Base-by-base conservation (phyloP, 2,888 invertebrate species). In the Brachypterus glaber region DNA sequence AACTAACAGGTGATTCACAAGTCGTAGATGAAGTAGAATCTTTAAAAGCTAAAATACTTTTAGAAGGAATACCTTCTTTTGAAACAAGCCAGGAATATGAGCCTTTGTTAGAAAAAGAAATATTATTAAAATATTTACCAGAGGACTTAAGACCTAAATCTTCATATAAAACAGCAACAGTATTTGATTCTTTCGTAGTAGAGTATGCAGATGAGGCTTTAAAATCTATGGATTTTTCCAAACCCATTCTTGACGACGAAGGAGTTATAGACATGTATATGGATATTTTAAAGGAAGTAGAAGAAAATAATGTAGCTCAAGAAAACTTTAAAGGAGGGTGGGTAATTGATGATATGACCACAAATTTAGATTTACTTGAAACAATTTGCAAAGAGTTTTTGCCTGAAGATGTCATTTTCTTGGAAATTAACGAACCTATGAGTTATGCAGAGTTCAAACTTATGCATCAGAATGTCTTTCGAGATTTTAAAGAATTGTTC, bases 291-390 rank as follows among this genome's bases (percentile, higher is more conserved):
- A 55, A 52, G 45, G 46, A 49, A 27, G 57, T 68, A 26, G 72
- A 74, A 48, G 51, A 53, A 16, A 48, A 61, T 42, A 51, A 57
- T 40, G 45, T 57, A 47, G 45, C 58, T 49, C 37, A 53, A 37
- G 57, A 63, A 35, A 52, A 58, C 39, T 68, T 42, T 16, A 42
- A 39, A 53, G 70, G 71, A 13, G 74, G 73, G 47, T 80, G 73
- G 68, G 69, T 80, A 43, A 61, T 80, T 35, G 78, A 79, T 52
- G 76, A 70, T 1, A 70, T 77, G 58, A 67, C 71, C 15, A 54
- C 69, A 14, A 66, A 74, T 45, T 43, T 66, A 9, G 67, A 71
- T 43, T 62, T 69, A 50, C 70, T 78, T 67, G 56, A 55, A 31
- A 58, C 59, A 40, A 53, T 80, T 8, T 62, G 66, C 17, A 58